Evolutionary conservation across 2,113 vertebrate genomes (phyloP), one percentile per base, ranked within the genome.

Genomic region (Oxygymnocypris stewartii): DNA sequence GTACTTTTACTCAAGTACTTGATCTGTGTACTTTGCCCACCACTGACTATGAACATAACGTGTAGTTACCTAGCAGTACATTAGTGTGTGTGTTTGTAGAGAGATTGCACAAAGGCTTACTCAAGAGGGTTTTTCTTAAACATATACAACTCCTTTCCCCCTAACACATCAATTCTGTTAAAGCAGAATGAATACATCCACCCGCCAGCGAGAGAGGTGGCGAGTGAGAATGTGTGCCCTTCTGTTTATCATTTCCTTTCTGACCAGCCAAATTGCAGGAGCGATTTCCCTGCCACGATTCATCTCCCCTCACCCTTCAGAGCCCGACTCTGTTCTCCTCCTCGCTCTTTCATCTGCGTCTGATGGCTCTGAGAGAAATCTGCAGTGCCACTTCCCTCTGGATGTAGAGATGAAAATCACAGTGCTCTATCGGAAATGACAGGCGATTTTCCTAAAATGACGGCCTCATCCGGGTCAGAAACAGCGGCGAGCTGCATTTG

Each of bases 151-250:
- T 7, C 14, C 47, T 76, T 80, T 67, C 67, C 75, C 23, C 75
- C 31, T 7, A 61, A 63, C 57, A 16, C 57, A 44, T 44, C 80
- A 67, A 23, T 35, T 67, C 20, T 37, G 25, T 83, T 54, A 83
- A 85, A 84, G 78, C 80, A 84, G 84, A 84, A 84, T 67, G 57
- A 86, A 86, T 84, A 78, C 18, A 84, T 88, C 54, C 82, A 47
- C 65, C 77, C 63, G 82, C 28, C 80, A 61, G 84, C 59, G 71
- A 49, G 57, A 49, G 44, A 82, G 73, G 59, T 10, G 61, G 14
- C 85, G n/a, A 54, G 71, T 20, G 61, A 79, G 61, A 84, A 42
- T 16, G 75, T 47, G 65, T 75, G 54, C 59, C 37, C 23, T 67
- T 84, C 76, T 74, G 77, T 76, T 78, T 69, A 74, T 71, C 57